Evolutionary conservation across 2,113 vertebrate species (phyloP).

Genomic region (Calypte anna): DNA sequence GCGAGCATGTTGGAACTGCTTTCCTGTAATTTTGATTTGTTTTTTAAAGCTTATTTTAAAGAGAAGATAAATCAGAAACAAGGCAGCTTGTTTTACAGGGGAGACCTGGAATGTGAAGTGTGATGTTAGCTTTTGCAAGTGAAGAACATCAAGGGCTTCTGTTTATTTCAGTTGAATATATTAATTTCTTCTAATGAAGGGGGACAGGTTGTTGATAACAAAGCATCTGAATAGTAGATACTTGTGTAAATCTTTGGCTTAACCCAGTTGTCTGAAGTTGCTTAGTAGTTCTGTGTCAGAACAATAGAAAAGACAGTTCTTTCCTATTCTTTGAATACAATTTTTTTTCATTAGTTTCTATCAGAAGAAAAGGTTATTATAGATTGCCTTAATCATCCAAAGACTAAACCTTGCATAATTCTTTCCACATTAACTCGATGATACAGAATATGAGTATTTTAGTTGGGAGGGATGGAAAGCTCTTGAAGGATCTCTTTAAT

Average conservation of each 20-base stretch:
- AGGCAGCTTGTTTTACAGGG: neutral
- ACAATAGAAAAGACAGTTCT: neutral
- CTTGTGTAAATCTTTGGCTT: neutral
- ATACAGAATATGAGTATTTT: neutral
- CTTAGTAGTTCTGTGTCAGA: neutral
- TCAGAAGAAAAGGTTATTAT: neutral
- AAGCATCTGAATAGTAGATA: neutral
- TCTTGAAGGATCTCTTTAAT: neutral
- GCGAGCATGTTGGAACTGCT: neutral
- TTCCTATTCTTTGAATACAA: neutral
- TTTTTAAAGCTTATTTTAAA: neutral
- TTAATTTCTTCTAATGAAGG: neutral
- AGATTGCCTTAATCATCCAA: neutral
- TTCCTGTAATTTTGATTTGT: neutral
- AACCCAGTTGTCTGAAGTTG: neutral
- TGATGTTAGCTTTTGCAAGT: neutral
- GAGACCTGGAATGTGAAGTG: neutral
- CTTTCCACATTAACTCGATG: neutral
- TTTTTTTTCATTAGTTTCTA: neutral
- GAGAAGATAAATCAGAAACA: neutral
- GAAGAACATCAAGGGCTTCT: neutral
- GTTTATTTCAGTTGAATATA: neutral
- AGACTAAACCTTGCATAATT: neutral
- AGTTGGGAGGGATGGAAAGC: neutral
- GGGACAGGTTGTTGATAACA: neutral